Percentiles rank a stretch among this genome's conserved stretches.
These are phyloP conservation scores for Malurus elegans DNA, from an alignment of 2,113 vertebrate genomes.

Conservation along the genomic window DNA sequence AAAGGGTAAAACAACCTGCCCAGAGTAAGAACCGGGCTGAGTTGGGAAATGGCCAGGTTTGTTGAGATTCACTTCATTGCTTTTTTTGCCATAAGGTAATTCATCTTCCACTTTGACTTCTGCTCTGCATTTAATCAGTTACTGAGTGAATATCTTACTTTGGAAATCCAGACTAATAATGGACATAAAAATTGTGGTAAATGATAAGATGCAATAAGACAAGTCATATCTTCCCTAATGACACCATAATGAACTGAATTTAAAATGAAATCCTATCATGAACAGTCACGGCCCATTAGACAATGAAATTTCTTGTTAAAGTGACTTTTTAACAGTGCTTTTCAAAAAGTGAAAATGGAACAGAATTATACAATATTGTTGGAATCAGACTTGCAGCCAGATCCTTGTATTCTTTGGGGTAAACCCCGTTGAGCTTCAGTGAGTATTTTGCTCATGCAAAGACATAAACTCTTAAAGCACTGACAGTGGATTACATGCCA, in stretches of 20 bases:
- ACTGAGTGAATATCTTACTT: not conserved
- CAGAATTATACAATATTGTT: not conserved
- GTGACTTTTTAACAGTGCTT: conserved; percentile 29
- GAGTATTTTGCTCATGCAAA: not conserved
- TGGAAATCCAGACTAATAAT: conserved; percentile 38
- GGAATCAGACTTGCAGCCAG: not conserved
- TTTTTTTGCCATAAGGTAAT: not conserved
- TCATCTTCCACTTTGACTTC: not conserved
- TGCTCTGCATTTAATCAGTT: not conserved
- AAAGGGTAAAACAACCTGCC: not conserved
- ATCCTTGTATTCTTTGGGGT: not conserved
- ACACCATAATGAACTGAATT: conserved; percentile 46
- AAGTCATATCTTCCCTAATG: conserved; percentile 39
- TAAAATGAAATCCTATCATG: conserved; percentile 50
- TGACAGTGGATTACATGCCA: not conserved
- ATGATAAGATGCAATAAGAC: conserved; percentile 9
- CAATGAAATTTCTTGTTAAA: conserved; percentile 40
- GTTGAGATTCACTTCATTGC: not conserved
- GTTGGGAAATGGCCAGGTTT: not conserved
- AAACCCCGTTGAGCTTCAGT: not conserved
- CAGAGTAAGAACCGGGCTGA: not conserved
- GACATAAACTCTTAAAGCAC: not conserved
- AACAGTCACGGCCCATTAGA: conserved; percentile 28
- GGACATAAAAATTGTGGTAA: not conserved
- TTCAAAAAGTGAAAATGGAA: conserved; percentile 8